These are phyloP conservation scores for Eleutherodactylus coqui DNA, from an alignment of 2,797 vertebrate genomes.

Conservation along the genomic window DNA sequence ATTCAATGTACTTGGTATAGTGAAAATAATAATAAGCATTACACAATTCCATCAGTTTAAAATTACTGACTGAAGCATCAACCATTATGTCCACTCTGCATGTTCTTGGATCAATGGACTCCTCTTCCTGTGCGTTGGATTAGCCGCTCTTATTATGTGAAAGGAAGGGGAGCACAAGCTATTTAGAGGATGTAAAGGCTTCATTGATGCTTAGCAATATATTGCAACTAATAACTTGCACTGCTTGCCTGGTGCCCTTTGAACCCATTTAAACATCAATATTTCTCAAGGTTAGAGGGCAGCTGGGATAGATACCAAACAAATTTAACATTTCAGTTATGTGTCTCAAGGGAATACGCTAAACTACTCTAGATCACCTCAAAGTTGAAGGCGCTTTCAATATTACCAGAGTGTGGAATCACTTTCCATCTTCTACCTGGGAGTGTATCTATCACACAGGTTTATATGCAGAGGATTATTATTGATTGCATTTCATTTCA, in stretches of 20 bases:
- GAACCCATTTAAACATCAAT: conserved; percentile 64
- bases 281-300: conserved; percentile 61
- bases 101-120: conserved; percentile 52
- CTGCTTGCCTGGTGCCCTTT: conserved; percentile 53
- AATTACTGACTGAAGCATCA: conserved; percentile 30
- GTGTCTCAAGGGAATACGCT: conserved; percentile 35
- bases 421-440: conserved; percentile 24
- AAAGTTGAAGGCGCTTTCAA: conserved; percentile 39
- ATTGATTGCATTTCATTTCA: not conserved
- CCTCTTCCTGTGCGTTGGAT: conserved; percentile 38
- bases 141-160: conserved; percentile 32
- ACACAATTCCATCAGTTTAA: conserved; percentile 25
- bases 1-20: conserved; percentile 13
- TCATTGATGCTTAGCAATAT: conserved; percentile 49
- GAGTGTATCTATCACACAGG: not conserved
- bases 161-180: conserved; percentile 19
- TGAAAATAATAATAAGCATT: conserved; percentile 39
- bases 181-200: conserved; percentile 50
- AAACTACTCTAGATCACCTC: conserved; percentile 42
- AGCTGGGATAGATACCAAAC: conserved; percentile 60
- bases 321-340: conserved; percentile 58
- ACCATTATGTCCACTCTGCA: conserved; percentile 51
- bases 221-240: conserved; percentile 52
- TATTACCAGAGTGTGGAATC: conserved; percentile 16
- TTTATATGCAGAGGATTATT: conserved; percentile 7